Evolutionary conservation across 1,140 invertebrate species (phyloP).

Genomic region (Lordiphosa mommai): DNA sequence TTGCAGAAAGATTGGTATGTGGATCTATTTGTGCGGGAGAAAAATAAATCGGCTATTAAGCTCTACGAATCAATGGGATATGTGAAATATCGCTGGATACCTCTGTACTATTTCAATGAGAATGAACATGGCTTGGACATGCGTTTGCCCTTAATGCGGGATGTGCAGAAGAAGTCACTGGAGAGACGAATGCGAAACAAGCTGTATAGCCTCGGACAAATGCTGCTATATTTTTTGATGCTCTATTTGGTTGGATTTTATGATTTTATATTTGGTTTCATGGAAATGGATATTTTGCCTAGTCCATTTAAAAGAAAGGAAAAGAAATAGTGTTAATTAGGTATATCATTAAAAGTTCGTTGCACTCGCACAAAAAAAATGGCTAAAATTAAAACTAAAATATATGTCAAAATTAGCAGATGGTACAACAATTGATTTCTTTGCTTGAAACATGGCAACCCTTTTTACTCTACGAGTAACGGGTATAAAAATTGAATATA

Average conservation of each 20-base stretch:
- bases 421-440: conserved; percentile 25
- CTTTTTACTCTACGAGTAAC: too few species aligned
- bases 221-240: conserved; percentile 1
- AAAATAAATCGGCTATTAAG: conserved; percentile 25
- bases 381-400: conserved; percentile 38
- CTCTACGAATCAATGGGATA: conserved; percentile 46
- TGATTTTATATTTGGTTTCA: background rate
- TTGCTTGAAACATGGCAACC: conserved; percentile 18
- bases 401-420: conserved; percentile 37
- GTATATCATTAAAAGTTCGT: conserved; percentile 51
- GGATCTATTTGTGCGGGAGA: conserved; percentile 35
- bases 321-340: background rate
- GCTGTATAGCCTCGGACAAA: background rate
- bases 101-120: conserved; percentile 44
- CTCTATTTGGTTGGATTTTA: background rate
- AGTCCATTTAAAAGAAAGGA: background rate
- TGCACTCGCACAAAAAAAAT: conserved; percentile 49
- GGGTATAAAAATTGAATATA: too few species aligned
- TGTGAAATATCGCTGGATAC: background rate
- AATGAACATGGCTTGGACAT: conserved; percentile 52
- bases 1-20: conserved; percentile 25
- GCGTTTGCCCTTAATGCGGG: conserved; percentile 26
- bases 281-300: background rate
- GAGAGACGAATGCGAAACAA: background rate
- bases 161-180: conserved; percentile 19